A percentile compares a stretch with the other conserved stretches of the same genome.
These are phyloP conservation scores for Pinctada fucata DNA, from an alignment of 2,888 invertebrate genomes.

Conservation along the genomic window DNA sequence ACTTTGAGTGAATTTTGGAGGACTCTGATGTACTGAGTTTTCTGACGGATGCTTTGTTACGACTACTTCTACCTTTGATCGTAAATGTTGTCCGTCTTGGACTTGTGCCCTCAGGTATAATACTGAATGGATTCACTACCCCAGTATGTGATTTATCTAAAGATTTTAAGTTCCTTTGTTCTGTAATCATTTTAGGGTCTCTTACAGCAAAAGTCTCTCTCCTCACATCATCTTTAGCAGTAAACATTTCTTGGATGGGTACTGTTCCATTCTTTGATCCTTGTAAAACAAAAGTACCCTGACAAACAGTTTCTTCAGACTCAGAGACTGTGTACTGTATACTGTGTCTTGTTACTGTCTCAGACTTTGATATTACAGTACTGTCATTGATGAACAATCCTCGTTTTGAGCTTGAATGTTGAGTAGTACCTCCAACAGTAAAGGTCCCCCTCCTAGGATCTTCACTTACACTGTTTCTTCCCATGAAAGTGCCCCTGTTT, in stretches of 20 bases:
- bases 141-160: not conserved
- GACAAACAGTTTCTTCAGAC: no score
- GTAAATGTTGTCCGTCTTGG: conserved; percentile 63
- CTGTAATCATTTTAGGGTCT: not conserved
- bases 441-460: not conserved
- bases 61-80: conserved; percentile 38
- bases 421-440: not conserved
- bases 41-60: not conserved
- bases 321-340: no score
- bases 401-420: not conserved
- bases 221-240: not conserved
- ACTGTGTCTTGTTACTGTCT: not conserved
- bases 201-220: not conserved
- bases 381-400: not conserved
- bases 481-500: conserved; percentile 1
- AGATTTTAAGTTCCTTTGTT: not conserved
- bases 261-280: not conserved
- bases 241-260: not conserved
- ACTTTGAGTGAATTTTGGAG: not conserved
- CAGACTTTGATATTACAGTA: not conserved
- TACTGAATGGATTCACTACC: conserved; percentile 38
- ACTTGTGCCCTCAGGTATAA: conserved; percentile 42
- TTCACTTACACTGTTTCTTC: not conserved
- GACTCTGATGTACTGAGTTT: not conserved
- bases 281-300: not conserved